A percentile compares a stretch with the other conserved stretches of the same genome.
These are phyloP conservation scores for Caenorhabditis elegans DNA, from an alignment of 1,140 invertebrate genomes.

Conservation along the genomic window DNA sequence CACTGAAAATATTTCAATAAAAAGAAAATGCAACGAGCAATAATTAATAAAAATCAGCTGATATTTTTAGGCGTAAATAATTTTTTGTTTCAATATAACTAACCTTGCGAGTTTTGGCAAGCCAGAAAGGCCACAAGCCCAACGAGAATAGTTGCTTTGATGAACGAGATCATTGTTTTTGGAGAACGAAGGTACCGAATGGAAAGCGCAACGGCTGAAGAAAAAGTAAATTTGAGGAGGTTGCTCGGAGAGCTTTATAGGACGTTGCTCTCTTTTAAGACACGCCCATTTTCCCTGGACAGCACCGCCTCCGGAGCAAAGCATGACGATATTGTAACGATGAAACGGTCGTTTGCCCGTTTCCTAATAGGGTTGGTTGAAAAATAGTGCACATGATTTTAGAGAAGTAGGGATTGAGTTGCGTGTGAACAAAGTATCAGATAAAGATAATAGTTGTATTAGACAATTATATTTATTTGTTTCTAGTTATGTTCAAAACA, in stretches of 20 bases:
- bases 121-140: not conserved
- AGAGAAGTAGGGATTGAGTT: not conserved
- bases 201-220: not conserved
- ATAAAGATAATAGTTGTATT: not conserved
- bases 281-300: not conserved
- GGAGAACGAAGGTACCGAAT: too few species aligned
- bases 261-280: not conserved
- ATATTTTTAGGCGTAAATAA: too few species aligned
- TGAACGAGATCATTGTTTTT: not conserved
- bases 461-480: not conserved
- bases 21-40: too few species aligned
- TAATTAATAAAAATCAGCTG: too few species aligned
- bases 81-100: too few species aligned
- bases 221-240: not conserved
- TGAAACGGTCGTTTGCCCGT: slow-evolving; percentile 19
- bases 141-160: too few species aligned
- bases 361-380: not conserved
- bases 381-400: not conserved
- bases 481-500: not conserved
- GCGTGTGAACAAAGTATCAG: too few species aligned
- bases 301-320: not conserved
- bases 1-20: not conserved
- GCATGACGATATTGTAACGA: not conserved
- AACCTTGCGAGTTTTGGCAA: not conserved
- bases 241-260: not conserved